These are phyloP conservation scores for Encarsia formosa DNA, from an alignment of 2,888 invertebrate species.

Conservation along the genomic window DNA sequence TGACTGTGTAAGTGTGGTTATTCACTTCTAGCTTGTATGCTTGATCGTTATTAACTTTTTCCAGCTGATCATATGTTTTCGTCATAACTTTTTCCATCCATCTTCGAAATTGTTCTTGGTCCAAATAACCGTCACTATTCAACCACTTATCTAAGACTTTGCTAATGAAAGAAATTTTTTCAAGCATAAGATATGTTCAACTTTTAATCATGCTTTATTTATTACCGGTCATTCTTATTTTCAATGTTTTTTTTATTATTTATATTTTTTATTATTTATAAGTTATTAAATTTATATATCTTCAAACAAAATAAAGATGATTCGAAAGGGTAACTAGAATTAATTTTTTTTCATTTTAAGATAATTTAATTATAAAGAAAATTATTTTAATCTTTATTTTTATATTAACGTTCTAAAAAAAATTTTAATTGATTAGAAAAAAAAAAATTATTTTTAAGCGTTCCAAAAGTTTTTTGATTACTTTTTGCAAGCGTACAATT, in stretches of 20 bases:
- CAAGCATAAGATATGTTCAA: not conserved
- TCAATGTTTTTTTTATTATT: not conserved
- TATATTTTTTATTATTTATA: no score
- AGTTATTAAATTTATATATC: no score
- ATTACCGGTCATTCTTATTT: no score
- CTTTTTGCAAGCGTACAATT: not conserved
- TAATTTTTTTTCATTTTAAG: no score
- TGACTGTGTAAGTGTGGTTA: constrained; percentile 2
- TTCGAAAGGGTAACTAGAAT: not conserved
- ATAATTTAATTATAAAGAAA: no score
- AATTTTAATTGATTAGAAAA: no score
- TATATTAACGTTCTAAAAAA: no score
- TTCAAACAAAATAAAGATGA: no score
- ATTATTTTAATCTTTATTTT: no score
- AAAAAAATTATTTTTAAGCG: not conserved
- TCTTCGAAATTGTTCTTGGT: constrained; percentile 53
- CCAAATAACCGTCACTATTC: constrained; percentile 51
- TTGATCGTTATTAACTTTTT: not conserved
- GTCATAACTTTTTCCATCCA: constrained; percentile 57
- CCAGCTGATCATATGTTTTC: constrained; percentile 43
- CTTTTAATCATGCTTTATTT: not conserved
- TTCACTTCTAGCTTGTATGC: constrained; percentile 4
- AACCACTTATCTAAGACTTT: constrained; percentile 52
- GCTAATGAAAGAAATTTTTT: not conserved
- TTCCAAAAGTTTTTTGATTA: not conserved